Conservation (phyloP, 2,113 vertebrate genomes). For the Egretta garzetta region DNA sequence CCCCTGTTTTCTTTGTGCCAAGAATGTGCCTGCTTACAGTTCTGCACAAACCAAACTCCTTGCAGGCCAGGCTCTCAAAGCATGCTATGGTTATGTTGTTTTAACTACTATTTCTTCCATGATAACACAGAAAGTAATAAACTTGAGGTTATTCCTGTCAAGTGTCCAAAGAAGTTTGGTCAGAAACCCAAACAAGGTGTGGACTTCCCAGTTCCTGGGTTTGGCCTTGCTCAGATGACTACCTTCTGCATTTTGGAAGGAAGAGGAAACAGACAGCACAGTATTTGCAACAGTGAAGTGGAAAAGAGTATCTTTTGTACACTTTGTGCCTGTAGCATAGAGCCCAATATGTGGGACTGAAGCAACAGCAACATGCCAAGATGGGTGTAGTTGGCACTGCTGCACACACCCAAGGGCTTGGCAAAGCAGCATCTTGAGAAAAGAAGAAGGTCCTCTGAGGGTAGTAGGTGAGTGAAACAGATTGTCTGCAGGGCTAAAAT, state of each 20-base stretch:
- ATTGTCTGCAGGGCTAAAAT: neutral
- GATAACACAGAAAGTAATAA: neutral
- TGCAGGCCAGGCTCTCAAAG: neutral
- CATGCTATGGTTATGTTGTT: neutral
- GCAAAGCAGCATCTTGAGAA: neutral
- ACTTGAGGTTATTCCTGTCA: neutral
- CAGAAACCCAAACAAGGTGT: neutral
- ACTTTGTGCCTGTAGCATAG: neutral
- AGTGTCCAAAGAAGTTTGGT: neutral
- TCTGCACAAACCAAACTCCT: neutral
- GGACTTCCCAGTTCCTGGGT: neutral
- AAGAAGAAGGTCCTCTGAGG: neutral
- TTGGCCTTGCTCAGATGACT: neutral
- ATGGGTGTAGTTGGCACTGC: neutral
- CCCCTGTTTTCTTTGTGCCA: neutral
- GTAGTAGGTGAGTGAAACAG: too few species aligned
- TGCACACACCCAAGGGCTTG: neutral
- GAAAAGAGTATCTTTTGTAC: neutral
- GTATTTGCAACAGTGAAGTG: neutral
- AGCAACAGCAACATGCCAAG: neutral
- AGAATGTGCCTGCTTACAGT: neutral
- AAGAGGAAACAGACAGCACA: neutral
- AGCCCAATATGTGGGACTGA: neutral
- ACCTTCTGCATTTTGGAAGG: neutral
- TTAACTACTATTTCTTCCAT: neutral